A percentile compares a stretch with the other conserved stretches of the same genome.
Evolutionary conservation across 35 echinoderm and acorn worm species (phyloP).

Genomic region (Heliocidaris tuberculata): DNA sequence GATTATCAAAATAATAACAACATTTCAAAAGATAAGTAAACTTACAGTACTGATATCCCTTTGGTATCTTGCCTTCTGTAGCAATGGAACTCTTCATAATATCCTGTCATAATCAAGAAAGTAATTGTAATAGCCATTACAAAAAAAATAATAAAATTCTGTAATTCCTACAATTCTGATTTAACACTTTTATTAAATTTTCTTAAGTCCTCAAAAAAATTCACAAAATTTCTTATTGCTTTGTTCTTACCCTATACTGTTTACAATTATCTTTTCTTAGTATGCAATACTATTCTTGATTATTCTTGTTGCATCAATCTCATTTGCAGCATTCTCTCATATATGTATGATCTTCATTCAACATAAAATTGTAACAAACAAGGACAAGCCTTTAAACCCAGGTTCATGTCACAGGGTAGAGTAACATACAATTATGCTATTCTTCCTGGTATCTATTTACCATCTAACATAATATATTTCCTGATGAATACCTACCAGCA

Average conservation of each 20-base stretch:
- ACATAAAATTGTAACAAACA: too few relatives aligned
- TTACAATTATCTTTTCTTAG: not conserved
- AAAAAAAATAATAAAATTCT: not conserved
- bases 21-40: conserved; percentile 25
- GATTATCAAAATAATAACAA: not conserved
- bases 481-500: conserved; percentile 55
- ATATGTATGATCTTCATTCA: too few relatives aligned
- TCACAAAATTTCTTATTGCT: not conserved
- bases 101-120: conserved; percentile 40
- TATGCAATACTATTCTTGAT: not conserved
- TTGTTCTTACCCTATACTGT: not conserved
- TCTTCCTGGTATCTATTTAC: too few relatives aligned
- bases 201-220: not conserved
- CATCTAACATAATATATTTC: not conserved
- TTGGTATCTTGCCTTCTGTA: conserved; percentile 55
- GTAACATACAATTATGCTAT: too few relatives aligned
- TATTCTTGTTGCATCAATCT: not conserved
- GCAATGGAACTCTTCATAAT: conserved; percentile 64
- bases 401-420: too few relatives aligned
- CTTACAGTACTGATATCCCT: conserved; percentile 71
- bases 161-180: not conserved
- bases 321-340: too few relatives aligned
- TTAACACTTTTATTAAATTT: not conserved
- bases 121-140: not conserved
- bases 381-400: too few relatives aligned